Base-by-base conservation (phyloP, 2,113 vertebrate genomes). In the Athene noctua region DNA sequence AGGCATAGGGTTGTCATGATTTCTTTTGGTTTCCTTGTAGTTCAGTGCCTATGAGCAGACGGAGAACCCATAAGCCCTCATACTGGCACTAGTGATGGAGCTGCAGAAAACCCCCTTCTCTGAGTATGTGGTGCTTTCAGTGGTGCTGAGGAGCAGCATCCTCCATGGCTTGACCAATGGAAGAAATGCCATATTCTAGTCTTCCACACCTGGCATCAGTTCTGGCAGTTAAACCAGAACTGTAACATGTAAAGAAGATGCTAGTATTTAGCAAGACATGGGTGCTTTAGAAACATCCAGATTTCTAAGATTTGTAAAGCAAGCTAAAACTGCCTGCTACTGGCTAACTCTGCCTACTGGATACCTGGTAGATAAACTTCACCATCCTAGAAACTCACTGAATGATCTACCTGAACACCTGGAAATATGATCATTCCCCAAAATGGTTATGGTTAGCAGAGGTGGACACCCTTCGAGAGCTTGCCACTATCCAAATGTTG, bases 381-480 rank as follows among this genome's bases (percentile, higher is more conserved):
- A 68, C 47, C 1, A 0, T 40, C 22, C 62, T 62, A 63, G 42
- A 57, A 75, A 34, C 17, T 68, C 49, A 23, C 23, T 27, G 62
- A 36, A 16, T 75, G 13, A 19, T 68, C 49, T 0, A 0, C 55
- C 55, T 3, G 1, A 34, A 36, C 23, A 20, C 34, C 70, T 26
- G 51, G 77, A 70, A 57, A 81, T 51, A 36, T 1, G 5, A 29
- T 55, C 5, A 4, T 74, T 68, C 38, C 30, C 15, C 18, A n/a
- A 26, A 47, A 75, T 6, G 10, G 13, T 36, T 70, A 5, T 38
- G 29, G 32, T 51, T 51, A 81, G 36, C 36, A 71, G 58, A n/a
- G 13, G n/a, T 34, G 19, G 47, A 13, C 13, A 7, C 27, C 18
- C 19, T 63, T 44, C 44, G 58, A 57, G 78, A 51, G 68, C 32